These are phyloP conservation scores for Clivina fossor DNA, from an alignment of 2,888 invertebrate genomes.

Conservation along the genomic window DNA sequence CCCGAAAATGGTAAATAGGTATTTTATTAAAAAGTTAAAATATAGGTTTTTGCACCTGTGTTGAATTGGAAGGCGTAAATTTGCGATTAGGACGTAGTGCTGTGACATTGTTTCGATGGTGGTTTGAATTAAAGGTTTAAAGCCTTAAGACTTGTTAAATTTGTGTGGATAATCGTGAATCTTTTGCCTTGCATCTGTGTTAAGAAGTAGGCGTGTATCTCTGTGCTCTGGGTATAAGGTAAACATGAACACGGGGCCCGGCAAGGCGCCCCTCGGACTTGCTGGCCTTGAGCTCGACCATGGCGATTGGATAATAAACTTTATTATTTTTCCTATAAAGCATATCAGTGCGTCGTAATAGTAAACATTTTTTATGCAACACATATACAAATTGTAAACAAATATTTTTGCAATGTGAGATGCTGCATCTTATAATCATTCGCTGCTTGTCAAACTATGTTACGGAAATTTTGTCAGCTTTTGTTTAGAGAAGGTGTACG, in stretches of 20 bases:
- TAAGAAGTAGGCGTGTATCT: slow-evolving; percentile 49
- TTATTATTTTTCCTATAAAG: slow-evolving; percentile 33
- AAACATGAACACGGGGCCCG: slow-evolving; percentile 41
- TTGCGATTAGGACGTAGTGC: slow-evolving; percentile 11
- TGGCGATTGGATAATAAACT: slow-evolving; percentile 33
- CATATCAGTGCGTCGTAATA: slow-evolving; percentile 34
- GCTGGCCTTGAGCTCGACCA: slow-evolving; percentile 48
- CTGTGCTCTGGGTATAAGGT: slow-evolving; percentile 43
- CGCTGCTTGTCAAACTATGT: too few relatives aligned
- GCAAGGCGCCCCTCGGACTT: slow-evolving; percentile 43
- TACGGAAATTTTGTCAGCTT: too few relatives aligned
- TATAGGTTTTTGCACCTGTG: slow-evolving; percentile 41
- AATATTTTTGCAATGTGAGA: neutral
- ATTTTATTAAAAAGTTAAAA: slow-evolving; percentile 42
- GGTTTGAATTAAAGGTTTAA: slow-evolving; percentile 14
- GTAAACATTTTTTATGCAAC: slow-evolving; percentile 33
- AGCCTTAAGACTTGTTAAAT: slow-evolving; percentile 18
- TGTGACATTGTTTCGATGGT: slow-evolving; percentile 23
- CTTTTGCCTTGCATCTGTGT: slow-evolving; percentile 31
- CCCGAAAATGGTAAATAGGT: slow-evolving; percentile 91
- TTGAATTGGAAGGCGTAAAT: slow-evolving; percentile 35
- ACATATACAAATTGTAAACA: slow-evolving; percentile 25
- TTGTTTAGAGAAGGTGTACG: too few relatives aligned
- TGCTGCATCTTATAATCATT: too few relatives aligned
- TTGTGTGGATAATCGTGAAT: slow-evolving; percentile 22